Evolutionary conservation across 92 coral and sea anemone species (phyloP).

Genomic region (Palythoa grandiflora): DNA sequence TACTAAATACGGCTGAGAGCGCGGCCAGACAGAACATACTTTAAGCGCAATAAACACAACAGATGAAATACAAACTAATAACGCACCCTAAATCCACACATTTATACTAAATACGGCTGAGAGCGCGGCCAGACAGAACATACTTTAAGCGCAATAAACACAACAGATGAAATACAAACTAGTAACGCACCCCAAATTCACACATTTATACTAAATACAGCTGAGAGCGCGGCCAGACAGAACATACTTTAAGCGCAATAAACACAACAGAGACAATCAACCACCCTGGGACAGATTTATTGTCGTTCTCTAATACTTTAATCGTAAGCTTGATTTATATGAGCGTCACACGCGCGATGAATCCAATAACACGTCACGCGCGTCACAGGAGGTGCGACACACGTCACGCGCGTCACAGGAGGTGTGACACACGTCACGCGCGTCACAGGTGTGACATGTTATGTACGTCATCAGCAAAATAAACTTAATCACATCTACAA

Average conservation of each 20-base stretch:
- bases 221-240: constrained; percentile 38
- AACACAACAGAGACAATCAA: constrained; percentile 22
- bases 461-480: not conserved
- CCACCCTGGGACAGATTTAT: constrained; percentile 25
- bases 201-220: not conserved
- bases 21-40: constrained; percentile 50
- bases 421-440: not conserved
- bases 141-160: constrained; percentile 32
- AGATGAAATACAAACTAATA: not conserved
- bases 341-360: not conserved
- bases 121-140: constrained; percentile 47
- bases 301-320: not conserved
- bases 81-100: not conserved
- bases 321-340: not conserved
- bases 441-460: not conserved
- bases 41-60: constrained; percentile 19
- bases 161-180: not conserved
- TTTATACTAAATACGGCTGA: not conserved
- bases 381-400: not conserved
- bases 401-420: not conserved
- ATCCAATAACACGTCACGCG: not conserved
- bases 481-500: not conserved
- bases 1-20: not conserved
- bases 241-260: constrained; percentile 37
- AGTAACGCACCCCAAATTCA: not conserved